Base-by-base conservation (phyloP, 2,113 vertebrate species). In the Maccullochella peelii region DNA sequence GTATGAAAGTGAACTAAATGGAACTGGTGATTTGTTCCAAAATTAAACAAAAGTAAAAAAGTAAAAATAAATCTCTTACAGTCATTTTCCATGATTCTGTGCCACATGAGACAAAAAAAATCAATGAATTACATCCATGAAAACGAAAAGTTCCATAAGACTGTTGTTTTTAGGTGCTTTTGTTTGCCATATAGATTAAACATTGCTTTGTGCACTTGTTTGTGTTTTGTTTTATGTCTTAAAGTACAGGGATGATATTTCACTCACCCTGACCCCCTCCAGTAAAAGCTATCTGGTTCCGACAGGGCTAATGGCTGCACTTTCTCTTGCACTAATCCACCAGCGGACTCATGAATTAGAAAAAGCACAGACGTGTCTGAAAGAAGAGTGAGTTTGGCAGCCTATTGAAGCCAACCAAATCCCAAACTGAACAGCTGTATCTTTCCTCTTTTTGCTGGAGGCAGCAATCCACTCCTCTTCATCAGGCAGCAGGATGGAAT, bases 401-500 rank as follows among this genome's bases (percentile, higher is more conserved):
- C 82, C 75, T 78, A 3, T 69, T 82, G 74, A 89, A 86, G 83
- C 70, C 42, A 42, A 67, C 59, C 68, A 58, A 89, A 77, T 82
- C 83, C 65, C 84, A 76, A 82, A 80, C 59, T 49, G 62, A 90
- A 80, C 88, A 88, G 71, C 86, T 90, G 88, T 79, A 83, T 87
- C 50, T 57, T 65, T 61, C 44, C 33, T 38, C 49, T 70, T 77
- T 77, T 69, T 30, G 77, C 93, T 49, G 0, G 54, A 70, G 86
- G 89, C 86, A 63, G 79, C 61, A n/a, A 91, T 83, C 78, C 65
- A 65, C 72, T 82, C 67, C 68, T 86, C 87, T 81, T 80, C 68
- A 76, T 92, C 77, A 75, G 83, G 79, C 90, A 83, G 85, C 85
- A 71, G 90, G 87, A 80, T 88, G 82, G 87, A 89, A 81, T 76